Evolutionary conservation across 2,113 vertebrate genomes (phyloP).

Genomic region (Hippoglossus stenolepis): DNA sequence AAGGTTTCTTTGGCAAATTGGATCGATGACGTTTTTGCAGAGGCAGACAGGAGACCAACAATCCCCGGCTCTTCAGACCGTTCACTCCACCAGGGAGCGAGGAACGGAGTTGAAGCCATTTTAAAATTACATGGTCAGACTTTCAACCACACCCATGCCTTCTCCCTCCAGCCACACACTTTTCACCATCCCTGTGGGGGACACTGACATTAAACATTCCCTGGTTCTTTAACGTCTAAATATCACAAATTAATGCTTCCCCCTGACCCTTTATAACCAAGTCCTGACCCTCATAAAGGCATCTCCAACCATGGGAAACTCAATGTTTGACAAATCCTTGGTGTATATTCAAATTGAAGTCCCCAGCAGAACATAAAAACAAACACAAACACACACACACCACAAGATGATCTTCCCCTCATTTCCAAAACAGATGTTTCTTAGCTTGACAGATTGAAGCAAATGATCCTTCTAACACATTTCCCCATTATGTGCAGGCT

Average conservation of each 20-base stretch:
- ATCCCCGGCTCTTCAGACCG: conserved; percentile 9
- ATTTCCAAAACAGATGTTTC: conserved; percentile 54
- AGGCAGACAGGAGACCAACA: conserved; percentile 12
- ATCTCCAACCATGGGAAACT: not conserved
- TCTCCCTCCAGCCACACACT: conserved; percentile 1
- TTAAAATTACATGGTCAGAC: conserved; percentile 49
- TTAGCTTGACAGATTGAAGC: conserved; percentile 49
- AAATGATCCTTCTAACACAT: conserved; percentile 48
- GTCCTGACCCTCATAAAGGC: not conserved
- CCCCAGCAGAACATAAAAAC: not conserved
- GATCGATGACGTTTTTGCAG: not conserved
- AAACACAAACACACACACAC: not conserved
- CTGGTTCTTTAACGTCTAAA: not conserved
- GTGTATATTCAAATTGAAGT: not conserved
- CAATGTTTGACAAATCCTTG: not conserved
- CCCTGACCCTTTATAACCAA: not conserved
- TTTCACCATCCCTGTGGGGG: not conserved
- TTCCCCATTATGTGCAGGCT: conserved; percentile 1
- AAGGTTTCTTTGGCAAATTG: not conserved
- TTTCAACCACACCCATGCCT: conserved; percentile 48
- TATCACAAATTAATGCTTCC: not conserved
- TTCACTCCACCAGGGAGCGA: conserved; percentile 18
- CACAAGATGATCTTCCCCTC: conserved; percentile 9
- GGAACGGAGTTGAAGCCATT: conserved; percentile 1
- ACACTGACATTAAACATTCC: not conserved